Evolutionary conservation across 2,113 vertebrate genomes (phyloP).

Genomic region (Neomonachus schauinslandi): DNA sequence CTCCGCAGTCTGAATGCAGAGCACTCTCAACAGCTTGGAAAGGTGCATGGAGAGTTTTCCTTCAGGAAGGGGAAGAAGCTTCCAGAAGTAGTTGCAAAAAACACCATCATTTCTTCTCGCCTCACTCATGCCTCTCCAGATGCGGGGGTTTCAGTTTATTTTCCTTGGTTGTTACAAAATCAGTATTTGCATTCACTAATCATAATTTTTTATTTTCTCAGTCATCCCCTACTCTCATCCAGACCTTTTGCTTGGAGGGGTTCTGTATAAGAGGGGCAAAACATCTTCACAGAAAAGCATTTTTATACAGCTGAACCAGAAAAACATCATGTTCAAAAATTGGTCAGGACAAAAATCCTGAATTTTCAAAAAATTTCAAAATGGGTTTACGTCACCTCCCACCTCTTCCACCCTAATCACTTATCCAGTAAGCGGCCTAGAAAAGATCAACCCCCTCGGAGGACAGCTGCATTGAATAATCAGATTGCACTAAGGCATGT

Average conservation of each 20-base stretch:
- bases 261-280: not conserved
- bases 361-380: not conserved
- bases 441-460: not conserved
- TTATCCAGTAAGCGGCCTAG: not conserved
- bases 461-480: not conserved
- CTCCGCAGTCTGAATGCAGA: not conserved
- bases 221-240: not conserved
- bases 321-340: not conserved
- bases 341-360: not conserved
- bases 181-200: not conserved
- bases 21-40: not conserved
- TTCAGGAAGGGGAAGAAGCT: not conserved
- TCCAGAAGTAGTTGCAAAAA: not conserved
- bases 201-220: not conserved
- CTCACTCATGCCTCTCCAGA: not conserved
- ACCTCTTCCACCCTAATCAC: not conserved
- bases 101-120: not conserved
- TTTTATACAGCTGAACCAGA: not conserved
- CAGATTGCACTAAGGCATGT: not conserved
- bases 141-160: not conserved
- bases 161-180: not conserved
- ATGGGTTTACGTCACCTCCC: not conserved
- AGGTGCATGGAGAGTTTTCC: not conserved
- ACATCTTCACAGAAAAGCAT: not conserved
- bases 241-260: not conserved